Conservation (phyloP, 2,113 vertebrate species). For the Scomber japonicus region DNA sequence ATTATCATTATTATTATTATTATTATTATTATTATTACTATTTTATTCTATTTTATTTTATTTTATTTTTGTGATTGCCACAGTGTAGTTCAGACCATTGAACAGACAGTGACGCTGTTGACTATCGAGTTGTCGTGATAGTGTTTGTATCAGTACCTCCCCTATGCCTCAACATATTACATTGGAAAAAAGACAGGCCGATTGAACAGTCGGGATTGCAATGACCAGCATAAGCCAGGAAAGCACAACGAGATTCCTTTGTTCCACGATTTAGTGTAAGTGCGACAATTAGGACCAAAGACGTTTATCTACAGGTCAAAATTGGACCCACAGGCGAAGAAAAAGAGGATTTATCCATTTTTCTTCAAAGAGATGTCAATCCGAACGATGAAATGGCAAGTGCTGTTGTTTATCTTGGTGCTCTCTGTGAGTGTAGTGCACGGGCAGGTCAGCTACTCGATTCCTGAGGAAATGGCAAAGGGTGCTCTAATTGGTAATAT, state of each 20-base stretch:
- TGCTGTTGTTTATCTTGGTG: constrained; percentile 39
- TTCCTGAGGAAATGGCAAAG: constrained; percentile 66
- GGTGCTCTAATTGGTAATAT: constrained; percentile 53
- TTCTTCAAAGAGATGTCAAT: constrained; percentile 17
- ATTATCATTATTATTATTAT: too few relatives aligned
- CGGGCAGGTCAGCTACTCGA: constrained; percentile 68
- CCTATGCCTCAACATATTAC: constrained; percentile 28
- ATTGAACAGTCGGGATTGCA: neutral
- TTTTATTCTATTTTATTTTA: too few relatives aligned
- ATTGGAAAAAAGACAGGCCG: neutral
- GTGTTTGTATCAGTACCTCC: constrained; percentile 43
- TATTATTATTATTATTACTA: too few relatives aligned
- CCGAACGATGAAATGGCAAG: constrained; percentile 54
- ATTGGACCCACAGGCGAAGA: neutral
- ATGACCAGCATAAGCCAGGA: neutral
- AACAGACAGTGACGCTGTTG: constrained; percentile 72
- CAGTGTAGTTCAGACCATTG: constrained; percentile 40
- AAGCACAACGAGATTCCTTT: neutral
- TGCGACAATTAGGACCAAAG: neutral
- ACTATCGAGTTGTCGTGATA: constrained; percentile 33
- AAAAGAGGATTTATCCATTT: neutral
- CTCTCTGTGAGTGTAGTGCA: constrained; percentile 10
- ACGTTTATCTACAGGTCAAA: neutral
- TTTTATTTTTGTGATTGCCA: neutral
- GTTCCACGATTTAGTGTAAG: neutral